Percentiles rank a stretch among this genome's conserved stretches.
Evolutionary conservation across 2,888 invertebrate genomes (phyloP).

Genomic region (Ophion slaviceki): DNA sequence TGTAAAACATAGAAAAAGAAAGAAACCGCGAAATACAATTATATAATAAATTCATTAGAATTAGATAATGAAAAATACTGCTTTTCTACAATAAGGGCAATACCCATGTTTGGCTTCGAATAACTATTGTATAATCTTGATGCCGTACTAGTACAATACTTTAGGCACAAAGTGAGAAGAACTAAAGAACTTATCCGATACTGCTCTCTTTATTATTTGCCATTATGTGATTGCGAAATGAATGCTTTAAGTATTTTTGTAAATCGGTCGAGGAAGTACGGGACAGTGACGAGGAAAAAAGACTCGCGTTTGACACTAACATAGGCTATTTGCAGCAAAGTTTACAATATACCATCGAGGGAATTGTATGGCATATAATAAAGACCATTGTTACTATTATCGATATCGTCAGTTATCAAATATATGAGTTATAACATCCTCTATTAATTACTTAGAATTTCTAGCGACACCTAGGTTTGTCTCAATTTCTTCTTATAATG

Average conservation of each 20-base stretch:
- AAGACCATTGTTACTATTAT: conserved; percentile 7
- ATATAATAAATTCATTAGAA: neutral
- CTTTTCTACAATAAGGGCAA: neutral
- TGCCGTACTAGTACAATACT: neutral
- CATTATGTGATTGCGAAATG: neutral
- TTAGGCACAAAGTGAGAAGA: neutral
- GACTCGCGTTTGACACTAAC: conserved; percentile 69
- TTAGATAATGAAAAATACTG: neutral
- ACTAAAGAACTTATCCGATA: neutral
- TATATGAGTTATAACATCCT: neutral
- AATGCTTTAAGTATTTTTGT: neutral
- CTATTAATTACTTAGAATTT: neutral
- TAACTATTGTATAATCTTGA: neutral
- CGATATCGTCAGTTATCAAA: neutral
- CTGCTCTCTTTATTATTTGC: neutral
- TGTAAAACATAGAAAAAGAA: neutral
- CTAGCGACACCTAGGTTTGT: neutral
- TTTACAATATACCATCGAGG: conserved; percentile 81
- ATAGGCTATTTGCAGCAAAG: conserved; percentile 79
- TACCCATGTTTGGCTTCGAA: neutral
- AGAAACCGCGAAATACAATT: neutral
- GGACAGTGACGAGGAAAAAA: conserved; percentile 57
- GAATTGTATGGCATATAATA: conserved; percentile 30
- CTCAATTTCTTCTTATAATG: too few relatives aligned
- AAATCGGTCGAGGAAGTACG: neutral